Conservation (phyloP, 2,797 vertebrate genomes). For the Amblyopsis hoosieri region DNA sequence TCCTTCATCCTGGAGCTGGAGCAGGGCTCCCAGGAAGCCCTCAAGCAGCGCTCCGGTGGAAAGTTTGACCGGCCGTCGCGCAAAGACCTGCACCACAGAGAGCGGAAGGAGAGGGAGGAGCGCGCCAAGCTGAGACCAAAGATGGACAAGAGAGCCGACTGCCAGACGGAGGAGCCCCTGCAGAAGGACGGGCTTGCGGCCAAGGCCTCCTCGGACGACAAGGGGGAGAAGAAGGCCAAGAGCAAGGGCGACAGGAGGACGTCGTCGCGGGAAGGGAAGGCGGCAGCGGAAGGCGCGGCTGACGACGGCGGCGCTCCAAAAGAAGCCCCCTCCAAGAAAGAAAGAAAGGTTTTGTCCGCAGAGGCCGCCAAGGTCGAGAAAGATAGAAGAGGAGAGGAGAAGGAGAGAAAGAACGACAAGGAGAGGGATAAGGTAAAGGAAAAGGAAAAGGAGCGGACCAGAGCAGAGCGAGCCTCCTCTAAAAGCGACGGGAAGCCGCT, state of each 20-base stretch:
- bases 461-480: slow-evolving; percentile 68
- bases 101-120: slow-evolving; percentile 89
- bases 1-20: slow-evolving; percentile 84
- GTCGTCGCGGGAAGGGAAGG: slow-evolving; percentile 77
- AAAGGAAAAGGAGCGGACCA: slow-evolving; percentile 74
- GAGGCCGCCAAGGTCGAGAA: slow-evolving; percentile 82
- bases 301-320: slow-evolving; percentile 78
- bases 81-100: slow-evolving; percentile 78
- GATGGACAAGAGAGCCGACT: slow-evolving; percentile 79
- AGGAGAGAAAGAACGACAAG: slow-evolving; percentile 50
- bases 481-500: slow-evolving; percentile 82
- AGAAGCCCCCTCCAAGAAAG: slow-evolving; percentile 80
- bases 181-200: slow-evolving; percentile 75
- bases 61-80: slow-evolving; percentile 85
- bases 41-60: slow-evolving; percentile 78
- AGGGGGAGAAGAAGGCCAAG: slow-evolving; percentile 86
- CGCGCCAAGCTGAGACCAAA: slow-evolving; percentile 84
- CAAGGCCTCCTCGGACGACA: slow-evolving; percentile 82
- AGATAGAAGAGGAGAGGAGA: slow-evolving; percentile 29
- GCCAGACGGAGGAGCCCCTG: slow-evolving; percentile 68
- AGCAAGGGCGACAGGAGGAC: slow-evolving; percentile 85
- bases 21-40: slow-evolving; percentile 80
- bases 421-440: slow-evolving; percentile 63
- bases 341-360: slow-evolving; percentile 59
- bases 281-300: slow-evolving; percentile 67